phyloP scores from a whole-genome alignment of 2,888 invertebrate genomes.

The Phymatocera aterrima region DNA sequence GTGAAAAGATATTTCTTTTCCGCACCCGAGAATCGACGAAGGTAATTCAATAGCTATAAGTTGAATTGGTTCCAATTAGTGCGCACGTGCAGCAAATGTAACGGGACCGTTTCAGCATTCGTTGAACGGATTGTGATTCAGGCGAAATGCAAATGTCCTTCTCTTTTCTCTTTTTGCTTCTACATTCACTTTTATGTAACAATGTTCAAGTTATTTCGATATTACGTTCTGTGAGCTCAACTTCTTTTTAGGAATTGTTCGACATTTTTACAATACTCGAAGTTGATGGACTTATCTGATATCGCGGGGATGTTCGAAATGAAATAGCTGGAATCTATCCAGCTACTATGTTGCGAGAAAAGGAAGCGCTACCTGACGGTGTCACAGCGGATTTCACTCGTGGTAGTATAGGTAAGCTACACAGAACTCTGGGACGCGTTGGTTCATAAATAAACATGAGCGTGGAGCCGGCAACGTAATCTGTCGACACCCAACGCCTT shows the following conservation, averaged over 20 bases:
- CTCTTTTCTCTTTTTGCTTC: not conserved
- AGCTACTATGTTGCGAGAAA: not conserved
- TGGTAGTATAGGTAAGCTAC: not conserved
- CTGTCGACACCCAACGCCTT: constrained; percentile 24
- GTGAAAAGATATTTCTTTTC: not conserved
- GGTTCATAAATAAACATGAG: constrained; percentile 36
- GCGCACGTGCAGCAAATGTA: constrained; percentile 13
- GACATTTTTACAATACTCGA: not conserved
- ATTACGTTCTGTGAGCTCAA: too few species aligned
- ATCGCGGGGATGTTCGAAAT: not conserved
- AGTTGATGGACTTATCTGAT: not conserved
- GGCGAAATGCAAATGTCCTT: not conserved
- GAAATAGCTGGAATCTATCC: not conserved
- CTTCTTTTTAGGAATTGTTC: too few species aligned
- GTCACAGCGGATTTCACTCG: not conserved
- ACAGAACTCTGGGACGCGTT: not conserved
- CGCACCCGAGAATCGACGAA: not conserved
- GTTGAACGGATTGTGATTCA: not conserved
- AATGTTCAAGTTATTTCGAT: not conserved
- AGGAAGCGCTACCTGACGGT: not conserved
- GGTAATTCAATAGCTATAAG: constrained; percentile 10
- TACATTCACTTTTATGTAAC: not conserved
- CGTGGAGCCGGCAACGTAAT: constrained; percentile 20
- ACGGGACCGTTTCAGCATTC: not conserved
- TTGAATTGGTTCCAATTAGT: not conserved